phyloP scores from a whole-genome alignment of 1,140 invertebrate genomes.

The Phymorhynchus buccinoides region DNA sequence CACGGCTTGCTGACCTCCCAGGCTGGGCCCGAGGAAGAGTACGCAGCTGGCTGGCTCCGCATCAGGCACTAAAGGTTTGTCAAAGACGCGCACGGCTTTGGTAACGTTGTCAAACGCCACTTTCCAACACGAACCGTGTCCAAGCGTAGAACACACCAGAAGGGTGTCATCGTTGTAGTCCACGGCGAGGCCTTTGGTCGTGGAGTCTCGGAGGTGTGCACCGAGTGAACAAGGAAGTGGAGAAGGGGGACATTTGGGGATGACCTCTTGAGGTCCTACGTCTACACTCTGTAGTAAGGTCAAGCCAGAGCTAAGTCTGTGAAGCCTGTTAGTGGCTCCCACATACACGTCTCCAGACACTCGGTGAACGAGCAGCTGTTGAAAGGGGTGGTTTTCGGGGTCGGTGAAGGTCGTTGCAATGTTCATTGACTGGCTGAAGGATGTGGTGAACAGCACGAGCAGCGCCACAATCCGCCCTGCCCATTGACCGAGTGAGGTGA shows the following conservation, averaged over 20 bases:
- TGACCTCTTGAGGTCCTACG: conserved; percentile 92
- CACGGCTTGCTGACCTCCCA: conserved; percentile 87
- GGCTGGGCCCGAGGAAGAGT: conserved; percentile 94
- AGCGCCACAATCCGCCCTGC: not conserved
- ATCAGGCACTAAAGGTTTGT: conserved; percentile 94
- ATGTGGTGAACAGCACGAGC: not conserved
- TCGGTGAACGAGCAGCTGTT: conserved; percentile 76
- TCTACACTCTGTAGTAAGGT: conserved; percentile 83
- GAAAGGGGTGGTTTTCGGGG: conserved; percentile 42
- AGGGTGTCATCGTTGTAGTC: conserved; percentile 91
- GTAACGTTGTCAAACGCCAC: conserved; percentile 91
- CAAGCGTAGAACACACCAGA: conserved; percentile 92
- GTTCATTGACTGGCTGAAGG: conserved; percentile 14
- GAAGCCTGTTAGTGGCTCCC: conserved; percentile 93
- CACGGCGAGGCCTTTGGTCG: conserved; percentile 95
- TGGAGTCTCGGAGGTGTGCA: conserved; percentile 86
- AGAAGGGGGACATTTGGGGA: conserved; percentile 84
- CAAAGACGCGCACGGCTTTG: conserved; percentile 83
- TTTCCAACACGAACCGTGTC: conserved; percentile 89
- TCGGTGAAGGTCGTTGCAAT: conserved; percentile 44
- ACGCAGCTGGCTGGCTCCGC: conserved; percentile 94
- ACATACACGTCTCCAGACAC: conserved; percentile 93
- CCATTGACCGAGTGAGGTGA: not conserved
- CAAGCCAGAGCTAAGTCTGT: conserved; percentile 89
- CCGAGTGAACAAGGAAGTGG: conserved; percentile 59